These are phyloP conservation scores for Lucilia cuprina DNA, from an alignment of 1,140 invertebrate genomes.

Conservation along the genomic window DNA sequence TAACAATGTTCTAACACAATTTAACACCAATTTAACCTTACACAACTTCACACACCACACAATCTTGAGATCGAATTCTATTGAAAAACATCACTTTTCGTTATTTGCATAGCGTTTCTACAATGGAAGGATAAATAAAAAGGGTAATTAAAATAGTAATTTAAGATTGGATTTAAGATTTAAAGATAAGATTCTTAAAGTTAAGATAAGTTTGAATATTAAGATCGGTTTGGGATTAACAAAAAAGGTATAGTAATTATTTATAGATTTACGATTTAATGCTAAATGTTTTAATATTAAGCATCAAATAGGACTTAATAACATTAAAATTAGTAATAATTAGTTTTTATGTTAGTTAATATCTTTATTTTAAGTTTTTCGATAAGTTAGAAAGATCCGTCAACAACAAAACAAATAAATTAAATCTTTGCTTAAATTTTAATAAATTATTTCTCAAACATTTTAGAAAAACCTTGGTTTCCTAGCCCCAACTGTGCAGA, in stretches of 20 bases:
- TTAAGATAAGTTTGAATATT: too few relatives aligned
- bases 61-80: neutral
- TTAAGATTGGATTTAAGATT: too few relatives aligned
- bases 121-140: too few relatives aligned
- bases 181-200: too few relatives aligned
- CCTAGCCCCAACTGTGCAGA: neutral
- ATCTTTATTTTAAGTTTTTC: neutral
- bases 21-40: neutral
- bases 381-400: neutral
- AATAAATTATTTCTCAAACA: neutral
- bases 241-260: too few relatives aligned
- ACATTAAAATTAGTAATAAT: too few relatives aligned
- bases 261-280: too few relatives aligned
- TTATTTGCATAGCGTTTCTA: neutral
- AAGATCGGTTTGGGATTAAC: too few relatives aligned
- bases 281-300: too few relatives aligned
- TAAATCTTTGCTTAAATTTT: neutral
- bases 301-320: too few relatives aligned
- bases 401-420: neutral
- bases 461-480: conserved; percentile 29
- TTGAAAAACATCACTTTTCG: neutral
- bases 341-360: too few relatives aligned
- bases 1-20: neutral
- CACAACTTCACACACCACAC: neutral
- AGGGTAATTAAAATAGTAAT: too few relatives aligned